phyloP scores from a whole-genome alignment of 2,888 invertebrate genomes.

The Ormyrus pomaceus region DNA sequence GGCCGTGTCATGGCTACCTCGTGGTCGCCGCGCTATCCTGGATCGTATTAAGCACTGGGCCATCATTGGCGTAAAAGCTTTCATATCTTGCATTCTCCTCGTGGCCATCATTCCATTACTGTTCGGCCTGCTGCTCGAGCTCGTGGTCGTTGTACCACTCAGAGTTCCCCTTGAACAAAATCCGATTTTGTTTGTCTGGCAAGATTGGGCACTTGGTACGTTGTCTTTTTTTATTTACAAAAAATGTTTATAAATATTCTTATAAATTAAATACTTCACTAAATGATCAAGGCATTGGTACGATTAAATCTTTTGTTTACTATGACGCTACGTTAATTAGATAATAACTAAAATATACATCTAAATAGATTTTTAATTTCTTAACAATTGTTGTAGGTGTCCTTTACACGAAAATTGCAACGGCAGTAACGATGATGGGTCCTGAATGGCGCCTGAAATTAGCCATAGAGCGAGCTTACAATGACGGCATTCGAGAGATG shows the following conservation, averaged over 20 bases:
- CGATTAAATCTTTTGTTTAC: neutral
- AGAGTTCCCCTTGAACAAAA: conserved; percentile 95
- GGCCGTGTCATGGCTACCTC: conserved; percentile 91
- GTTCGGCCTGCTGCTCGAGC: conserved; percentile 93
- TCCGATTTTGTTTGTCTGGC: conserved; percentile 91
- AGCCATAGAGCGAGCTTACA: conserved; percentile 94
- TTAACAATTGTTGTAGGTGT: conserved; percentile 76
- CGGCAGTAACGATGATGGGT: conserved; percentile 98
- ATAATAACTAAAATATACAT: no score
- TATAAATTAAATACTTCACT: neutral
- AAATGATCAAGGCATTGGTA: neutral
- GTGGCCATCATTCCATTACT: conserved; percentile 94
- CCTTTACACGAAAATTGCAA: conserved; percentile 97
- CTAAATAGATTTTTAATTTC: neutral
- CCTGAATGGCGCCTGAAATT: conserved; percentile 96
- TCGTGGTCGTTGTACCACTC: conserved; percentile 93
- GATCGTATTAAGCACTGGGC: conserved; percentile 85
- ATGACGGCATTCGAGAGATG: conserved; percentile 95
- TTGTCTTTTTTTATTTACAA: neutral
- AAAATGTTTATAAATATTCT: neutral
- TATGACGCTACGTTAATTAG: no score
- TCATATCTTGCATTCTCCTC: conserved; percentile 86
- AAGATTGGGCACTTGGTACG: conserved; percentile 96
- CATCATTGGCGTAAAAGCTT: conserved; percentile 83
- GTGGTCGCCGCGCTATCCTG: conserved; percentile 88